Evolutionary conservation across 2,888 invertebrate genomes (phyloP).

Genomic region (Leptopilina drosophilae): DNA sequence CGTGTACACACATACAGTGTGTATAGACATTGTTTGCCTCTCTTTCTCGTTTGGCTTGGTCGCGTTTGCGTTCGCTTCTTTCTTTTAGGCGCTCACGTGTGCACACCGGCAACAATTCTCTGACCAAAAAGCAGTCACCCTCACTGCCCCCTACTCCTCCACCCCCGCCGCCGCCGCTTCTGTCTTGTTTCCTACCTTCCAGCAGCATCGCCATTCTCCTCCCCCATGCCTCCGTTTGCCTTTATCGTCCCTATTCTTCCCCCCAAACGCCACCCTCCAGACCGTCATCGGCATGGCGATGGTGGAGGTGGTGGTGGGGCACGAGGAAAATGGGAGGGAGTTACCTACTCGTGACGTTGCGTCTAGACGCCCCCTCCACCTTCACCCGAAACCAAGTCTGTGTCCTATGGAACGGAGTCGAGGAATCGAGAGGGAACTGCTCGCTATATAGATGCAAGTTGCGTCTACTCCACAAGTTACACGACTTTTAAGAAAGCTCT

Average conservation of each 20-base stretch:
- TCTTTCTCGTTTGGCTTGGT: conserved; percentile 41
- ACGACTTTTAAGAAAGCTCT: background rate
- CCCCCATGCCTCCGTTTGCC: conserved; percentile 48
- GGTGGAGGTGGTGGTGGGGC: conserved; percentile 45
- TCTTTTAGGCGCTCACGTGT: conserved; percentile 48
- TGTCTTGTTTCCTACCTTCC: conserved; percentile 20
- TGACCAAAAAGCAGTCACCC: conserved; percentile 73
- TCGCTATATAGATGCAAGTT: conserved; percentile 6
- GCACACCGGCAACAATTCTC: conserved; percentile 70
- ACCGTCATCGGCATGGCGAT: conserved; percentile 68
- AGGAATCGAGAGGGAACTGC: conserved; percentile 33
- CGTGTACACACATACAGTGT: too few species aligned
- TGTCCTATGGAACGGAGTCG: conserved; percentile 48
- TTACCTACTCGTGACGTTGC: conserved; percentile 75
- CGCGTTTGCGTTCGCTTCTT: conserved; percentile 47
- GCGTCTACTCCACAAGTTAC: background rate
- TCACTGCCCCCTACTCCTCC: conserved; percentile 54
- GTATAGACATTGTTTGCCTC: conserved; percentile 47
- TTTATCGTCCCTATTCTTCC: conserved; percentile 49
- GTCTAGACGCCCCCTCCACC: conserved; percentile 76
- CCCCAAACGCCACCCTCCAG: conserved; percentile 60
- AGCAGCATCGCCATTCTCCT: conserved; percentile 42
- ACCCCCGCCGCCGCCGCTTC: conserved; percentile 34
- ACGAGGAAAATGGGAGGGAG: conserved; percentile 58
- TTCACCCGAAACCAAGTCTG: conserved; percentile 57